phyloP scores from a whole-genome alignment of 2,888 invertebrate genomes.

The Mimumesa dahlbomi region DNA sequence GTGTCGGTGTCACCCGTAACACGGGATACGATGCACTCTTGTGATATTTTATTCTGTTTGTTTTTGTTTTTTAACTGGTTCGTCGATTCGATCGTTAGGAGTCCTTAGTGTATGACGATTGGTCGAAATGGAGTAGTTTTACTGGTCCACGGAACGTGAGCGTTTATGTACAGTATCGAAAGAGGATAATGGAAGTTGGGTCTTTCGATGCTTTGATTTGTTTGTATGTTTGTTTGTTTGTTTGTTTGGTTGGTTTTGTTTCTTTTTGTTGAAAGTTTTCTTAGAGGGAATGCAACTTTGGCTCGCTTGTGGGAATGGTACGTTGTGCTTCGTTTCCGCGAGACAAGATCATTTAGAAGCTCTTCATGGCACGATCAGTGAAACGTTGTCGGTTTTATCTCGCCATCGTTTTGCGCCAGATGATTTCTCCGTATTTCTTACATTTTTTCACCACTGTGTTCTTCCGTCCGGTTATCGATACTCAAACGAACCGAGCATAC shows the following conservation, averaged over 20 bases:
- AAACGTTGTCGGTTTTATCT: slow-evolving; percentile 1
- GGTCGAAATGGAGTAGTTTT: neutral
- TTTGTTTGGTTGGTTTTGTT: no score
- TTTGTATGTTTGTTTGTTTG: no score
- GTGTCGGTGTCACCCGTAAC: no score
- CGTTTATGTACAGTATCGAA: slow-evolving; percentile 47
- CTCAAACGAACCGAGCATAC: neutral
- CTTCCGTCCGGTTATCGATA: neutral
- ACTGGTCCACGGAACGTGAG: slow-evolving; percentile 37
- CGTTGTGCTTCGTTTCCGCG: slow-evolving; percentile 50
- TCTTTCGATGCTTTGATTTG: no score
- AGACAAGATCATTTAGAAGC: slow-evolving; percentile 19
- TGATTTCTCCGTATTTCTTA: neutral
- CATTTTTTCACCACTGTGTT: slow-evolving; percentile 14
- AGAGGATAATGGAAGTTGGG: slow-evolving; percentile 2
- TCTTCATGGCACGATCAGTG: neutral
- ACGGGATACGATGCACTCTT: no score
- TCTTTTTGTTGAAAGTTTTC: slow-evolving; percentile 16
- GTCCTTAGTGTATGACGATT: slow-evolving; percentile 9
- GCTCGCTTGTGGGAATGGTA: slow-evolving; percentile 69
- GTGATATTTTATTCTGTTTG: no score
- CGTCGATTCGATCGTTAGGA: neutral
- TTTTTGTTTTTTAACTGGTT: no score
- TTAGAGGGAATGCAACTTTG: slow-evolving; percentile 68
- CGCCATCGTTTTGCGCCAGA: neutral